A percentile compares a stretch with the other conserved stretches of the same genome.
Conservation (phyloP, 2,797 vertebrate species). For the Spondyliosoma cantharus region DNA sequence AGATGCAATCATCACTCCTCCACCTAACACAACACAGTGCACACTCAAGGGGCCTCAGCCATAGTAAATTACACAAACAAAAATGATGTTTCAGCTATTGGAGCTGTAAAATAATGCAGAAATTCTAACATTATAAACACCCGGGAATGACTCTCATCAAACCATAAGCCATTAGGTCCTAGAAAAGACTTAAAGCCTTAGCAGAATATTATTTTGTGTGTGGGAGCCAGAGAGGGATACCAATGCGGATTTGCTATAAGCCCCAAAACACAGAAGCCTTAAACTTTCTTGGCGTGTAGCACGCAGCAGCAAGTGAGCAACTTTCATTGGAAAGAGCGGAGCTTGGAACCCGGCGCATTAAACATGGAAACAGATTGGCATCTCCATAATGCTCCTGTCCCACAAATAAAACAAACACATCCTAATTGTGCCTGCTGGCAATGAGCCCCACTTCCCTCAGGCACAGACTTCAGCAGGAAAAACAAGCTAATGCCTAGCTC, state of each 20-base stretch:
- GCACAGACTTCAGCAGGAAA: neutral
- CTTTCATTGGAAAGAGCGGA: conserved; percentile 14
- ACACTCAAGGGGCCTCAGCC: neutral
- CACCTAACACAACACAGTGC: neutral
- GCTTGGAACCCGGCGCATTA: neutral
- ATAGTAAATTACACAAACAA: neutral
- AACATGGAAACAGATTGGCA: conserved; percentile 20
- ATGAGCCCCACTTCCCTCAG: neutral
- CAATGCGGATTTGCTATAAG: conserved; percentile 3
- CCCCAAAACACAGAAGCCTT: conserved; percentile 20
- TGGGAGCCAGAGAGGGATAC: conserved; percentile 13
- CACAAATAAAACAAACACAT: conserved; percentile 5
- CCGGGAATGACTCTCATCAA: conserved; percentile 27
- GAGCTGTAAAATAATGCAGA: conserved; percentile 3
- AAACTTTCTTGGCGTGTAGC: conserved; percentile 9
- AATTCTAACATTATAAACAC: neutral
- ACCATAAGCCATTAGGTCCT: conserved; percentile 15
- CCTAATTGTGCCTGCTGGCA: conserved; percentile 12
- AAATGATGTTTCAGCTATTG: neutral
- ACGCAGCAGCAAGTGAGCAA: neutral
- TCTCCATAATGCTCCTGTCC: conserved; percentile 22
- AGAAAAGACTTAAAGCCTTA: neutral
- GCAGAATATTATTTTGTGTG: conserved; percentile 1
- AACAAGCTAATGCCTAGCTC: neutral
- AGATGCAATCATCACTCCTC: neutral